Base-by-base conservation (phyloP, 2,888 invertebrate genomes). In the Stenodema calcarata region DNA sequence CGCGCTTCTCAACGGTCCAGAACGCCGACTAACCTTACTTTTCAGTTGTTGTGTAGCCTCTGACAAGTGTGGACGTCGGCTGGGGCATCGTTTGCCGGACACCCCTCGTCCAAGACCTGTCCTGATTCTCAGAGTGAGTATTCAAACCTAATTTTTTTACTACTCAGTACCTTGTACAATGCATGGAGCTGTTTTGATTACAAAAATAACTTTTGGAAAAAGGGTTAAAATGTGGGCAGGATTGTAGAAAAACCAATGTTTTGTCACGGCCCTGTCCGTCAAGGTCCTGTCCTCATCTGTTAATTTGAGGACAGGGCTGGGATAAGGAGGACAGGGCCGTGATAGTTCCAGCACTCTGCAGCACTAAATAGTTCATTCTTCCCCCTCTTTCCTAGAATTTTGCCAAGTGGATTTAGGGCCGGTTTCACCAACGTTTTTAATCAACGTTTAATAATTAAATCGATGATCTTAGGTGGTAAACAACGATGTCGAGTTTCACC, bases 81-180 rank as follows among this genome's bases (percentile, higher is more conserved):
- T 6, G 78, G 78, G 1, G 47, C 44, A 78, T 42, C 78, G 0
- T 78, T 78, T n/a, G 47, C 16, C 78, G 44, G 14, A 78, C 42
- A 47, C 44, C 42, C 42, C 23, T 44, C 78, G 23, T 78, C 78
- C 75, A 75, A 75, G 75, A 75, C 75, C 78, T 78, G 69, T 69
- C 69, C 69, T 7, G 69, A 4, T 69, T 69, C 14, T 75, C 75
- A 75, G 41, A 28, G 75, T 75, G 41, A 75, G 75, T 75, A 30
- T 75, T 75, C 75, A 75, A 75, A 75, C 30, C 35, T 73, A 30
- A 6, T 75, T 75, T 69, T 75, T 75, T 75, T n/a, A 75, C 75
- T 75, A 35, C 41, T 75, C 75, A 75, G 1, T 41, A 75, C 75
- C 23, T 75, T 41, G 30, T 75, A 75, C 75, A 75, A 1, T 2